phyloP scores from a whole-genome alignment of 2,888 invertebrate species.

The Leptinotarsa juncta region DNA sequence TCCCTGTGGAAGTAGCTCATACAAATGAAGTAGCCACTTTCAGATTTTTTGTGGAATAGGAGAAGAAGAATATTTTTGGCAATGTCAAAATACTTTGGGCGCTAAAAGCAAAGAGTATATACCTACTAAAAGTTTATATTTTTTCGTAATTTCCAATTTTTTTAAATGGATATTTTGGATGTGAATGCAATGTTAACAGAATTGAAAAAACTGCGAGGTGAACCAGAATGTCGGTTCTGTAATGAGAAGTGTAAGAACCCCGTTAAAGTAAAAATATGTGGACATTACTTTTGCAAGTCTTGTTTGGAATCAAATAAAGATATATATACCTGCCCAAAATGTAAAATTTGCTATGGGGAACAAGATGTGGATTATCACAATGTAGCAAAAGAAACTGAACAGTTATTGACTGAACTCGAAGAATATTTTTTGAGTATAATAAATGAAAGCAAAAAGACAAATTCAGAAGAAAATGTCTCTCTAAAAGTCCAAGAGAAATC shows the following conservation, averaged over 20 bases:
- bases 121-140: too few species aligned
- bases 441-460: not conserved
- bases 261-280: constrained; percentile 50
- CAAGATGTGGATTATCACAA: constrained; percentile 45
- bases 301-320: constrained; percentile 46
- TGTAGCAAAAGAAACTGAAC: constrained; percentile 40
- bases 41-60: too few species aligned
- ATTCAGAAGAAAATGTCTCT: not conserved
- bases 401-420: constrained; percentile 28
- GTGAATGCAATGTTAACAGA: not conserved
- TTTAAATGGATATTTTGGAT: constrained; percentile 10
- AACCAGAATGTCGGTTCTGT: constrained; percentile 25
- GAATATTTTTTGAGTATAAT: constrained; percentile 25
- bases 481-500: not conserved
- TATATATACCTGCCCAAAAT: constrained; percentile 46
- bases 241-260: constrained; percentile 7
- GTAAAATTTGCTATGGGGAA: constrained; percentile 45
- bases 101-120: too few species aligned
- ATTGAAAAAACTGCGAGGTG: constrained; percentile 21
- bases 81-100: too few species aligned
- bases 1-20: too few species aligned
- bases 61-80: too few species aligned
- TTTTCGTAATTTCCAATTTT: not conserved
- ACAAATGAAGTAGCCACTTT: too few species aligned
- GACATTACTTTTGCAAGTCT: constrained; percentile 52